Percentiles rank a stretch among this genome's conserved stretches.
These are phyloP conservation scores for Campopleginae sp. DNA, from an alignment of 2,888 invertebrate species.

Conservation along the genomic window DNA sequence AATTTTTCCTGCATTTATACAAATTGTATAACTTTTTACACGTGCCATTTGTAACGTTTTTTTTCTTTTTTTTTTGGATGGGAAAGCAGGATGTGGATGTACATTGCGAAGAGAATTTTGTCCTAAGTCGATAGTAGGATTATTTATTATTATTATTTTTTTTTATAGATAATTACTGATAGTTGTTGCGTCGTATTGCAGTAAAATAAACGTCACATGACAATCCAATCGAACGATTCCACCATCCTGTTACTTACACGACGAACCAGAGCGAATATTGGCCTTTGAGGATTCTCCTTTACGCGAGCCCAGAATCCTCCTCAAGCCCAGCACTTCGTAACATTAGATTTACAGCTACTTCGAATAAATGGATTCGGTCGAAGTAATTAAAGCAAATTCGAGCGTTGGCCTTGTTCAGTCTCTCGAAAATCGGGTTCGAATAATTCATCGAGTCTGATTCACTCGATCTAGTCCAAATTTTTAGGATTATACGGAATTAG, in stretches of 20 bases:
- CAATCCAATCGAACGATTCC: constrained; percentile 46
- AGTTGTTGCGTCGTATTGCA: constrained; percentile 41
- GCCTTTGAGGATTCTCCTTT: background rate
- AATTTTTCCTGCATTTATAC: constrained; percentile 37
- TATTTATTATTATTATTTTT: background rate
- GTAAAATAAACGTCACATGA: constrained; percentile 62
- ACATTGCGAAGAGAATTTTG: constrained; percentile 8
- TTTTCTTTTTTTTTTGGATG: constrained; percentile 23
- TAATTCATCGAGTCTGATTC: background rate
- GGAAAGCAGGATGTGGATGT: constrained; percentile 7
- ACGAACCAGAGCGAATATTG: background rate
- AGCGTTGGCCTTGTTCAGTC: background rate
- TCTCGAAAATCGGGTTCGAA: constrained; percentile 3
- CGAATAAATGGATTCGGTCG: background rate
- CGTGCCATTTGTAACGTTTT: constrained; percentile 12
- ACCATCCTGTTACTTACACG: constrained; percentile 6
- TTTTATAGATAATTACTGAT: constrained; percentile 27
- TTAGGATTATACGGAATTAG: constrained; percentile 3
- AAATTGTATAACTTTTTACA: constrained; percentile 21
- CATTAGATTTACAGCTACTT: background rate
- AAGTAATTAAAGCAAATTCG: background rate
- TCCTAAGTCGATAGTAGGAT: constrained; percentile 30
- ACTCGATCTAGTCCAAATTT: too few species aligned
- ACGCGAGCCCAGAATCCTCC: background rate
- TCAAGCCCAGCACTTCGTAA: background rate